Evolutionary conservation across 2,113 vertebrate genomes (phyloP).

Genomic region (Nipponia nippon): DNA sequence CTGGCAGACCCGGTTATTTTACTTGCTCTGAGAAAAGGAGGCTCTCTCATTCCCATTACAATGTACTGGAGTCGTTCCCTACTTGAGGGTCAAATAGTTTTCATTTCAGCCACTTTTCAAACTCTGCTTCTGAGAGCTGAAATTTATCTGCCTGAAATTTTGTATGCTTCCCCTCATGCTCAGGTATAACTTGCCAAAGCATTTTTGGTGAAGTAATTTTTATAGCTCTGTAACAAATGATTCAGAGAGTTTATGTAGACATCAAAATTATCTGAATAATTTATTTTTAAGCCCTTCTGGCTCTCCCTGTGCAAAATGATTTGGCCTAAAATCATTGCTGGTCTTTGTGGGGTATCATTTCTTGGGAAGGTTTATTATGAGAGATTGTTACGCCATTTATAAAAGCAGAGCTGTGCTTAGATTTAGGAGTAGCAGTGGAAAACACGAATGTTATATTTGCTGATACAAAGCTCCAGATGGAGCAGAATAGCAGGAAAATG

Average conservation of each 20-base stretch:
- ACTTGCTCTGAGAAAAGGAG: conserved; percentile 46
- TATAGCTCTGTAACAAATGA: neutral
- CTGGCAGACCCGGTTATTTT: neutral
- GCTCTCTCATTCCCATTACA: neutral
- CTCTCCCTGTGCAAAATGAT: neutral
- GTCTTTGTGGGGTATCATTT: neutral
- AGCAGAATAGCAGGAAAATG: neutral
- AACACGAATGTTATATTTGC: neutral
- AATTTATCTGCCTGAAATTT: neutral
- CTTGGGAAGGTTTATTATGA: neutral
- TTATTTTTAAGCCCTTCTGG: neutral
- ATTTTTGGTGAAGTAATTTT: neutral
- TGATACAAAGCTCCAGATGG: neutral
- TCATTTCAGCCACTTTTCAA: neutral
- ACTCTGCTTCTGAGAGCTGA: neutral
- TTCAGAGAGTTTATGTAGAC: neutral
- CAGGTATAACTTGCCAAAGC: neutral
- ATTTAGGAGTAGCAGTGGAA: neutral
- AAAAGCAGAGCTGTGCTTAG: neutral
- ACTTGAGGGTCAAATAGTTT: neutral
- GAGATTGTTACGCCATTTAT: neutral
- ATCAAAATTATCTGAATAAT: neutral
- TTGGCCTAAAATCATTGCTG: neutral
- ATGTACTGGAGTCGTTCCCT: neutral
- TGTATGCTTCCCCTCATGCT: neutral